A percentile compares a stretch with the other conserved stretches of the same genome.
phyloP scores from a whole-genome alignment of 2,888 invertebrate genomes.

The Eupithecia centaureata region DNA sequence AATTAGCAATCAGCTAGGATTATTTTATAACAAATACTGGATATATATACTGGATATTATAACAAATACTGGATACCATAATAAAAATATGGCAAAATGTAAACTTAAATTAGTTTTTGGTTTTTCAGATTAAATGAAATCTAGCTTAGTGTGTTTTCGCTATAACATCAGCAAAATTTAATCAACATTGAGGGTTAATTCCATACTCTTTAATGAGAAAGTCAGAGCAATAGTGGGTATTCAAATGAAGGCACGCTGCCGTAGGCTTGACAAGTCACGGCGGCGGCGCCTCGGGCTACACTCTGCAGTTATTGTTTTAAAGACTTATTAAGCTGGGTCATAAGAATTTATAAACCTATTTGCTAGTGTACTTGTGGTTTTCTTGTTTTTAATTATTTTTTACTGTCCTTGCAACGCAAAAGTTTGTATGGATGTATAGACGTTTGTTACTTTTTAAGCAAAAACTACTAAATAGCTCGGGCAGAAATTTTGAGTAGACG shows the following conservation, averaged over 20 bases:
- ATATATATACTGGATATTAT: too few relatives aligned
- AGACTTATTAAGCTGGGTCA: background rate
- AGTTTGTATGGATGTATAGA: too few relatives aligned
- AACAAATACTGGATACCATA: too few relatives aligned
- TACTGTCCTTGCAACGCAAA: too few relatives aligned
- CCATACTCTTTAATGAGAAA: constrained; percentile 45
- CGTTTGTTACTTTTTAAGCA: too few relatives aligned
- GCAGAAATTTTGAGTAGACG: too few relatives aligned
- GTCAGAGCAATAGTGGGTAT: constrained; percentile 38
- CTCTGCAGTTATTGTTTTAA: constrained; percentile 48
- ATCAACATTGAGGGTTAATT: background rate
- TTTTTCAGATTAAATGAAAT: background rate
- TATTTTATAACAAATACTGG: too few relatives aligned
- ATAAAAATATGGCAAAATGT: background rate
- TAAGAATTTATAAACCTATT: too few relatives aligned
- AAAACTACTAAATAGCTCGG: too few relatives aligned
- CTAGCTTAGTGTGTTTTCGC: background rate
- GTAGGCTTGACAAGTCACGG: constrained; percentile 48
- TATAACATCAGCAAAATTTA: background rate
- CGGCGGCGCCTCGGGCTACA: constrained; percentile 41
- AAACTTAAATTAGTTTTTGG: background rate
- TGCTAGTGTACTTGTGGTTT: too few relatives aligned
- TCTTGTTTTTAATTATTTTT: too few relatives aligned
- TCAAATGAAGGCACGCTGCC: constrained; percentile 56
- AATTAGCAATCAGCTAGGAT: too few relatives aligned